These are phyloP conservation scores for Spinus pinus DNA, from an alignment of 2,797 vertebrate species.

Conservation along the genomic window DNA sequence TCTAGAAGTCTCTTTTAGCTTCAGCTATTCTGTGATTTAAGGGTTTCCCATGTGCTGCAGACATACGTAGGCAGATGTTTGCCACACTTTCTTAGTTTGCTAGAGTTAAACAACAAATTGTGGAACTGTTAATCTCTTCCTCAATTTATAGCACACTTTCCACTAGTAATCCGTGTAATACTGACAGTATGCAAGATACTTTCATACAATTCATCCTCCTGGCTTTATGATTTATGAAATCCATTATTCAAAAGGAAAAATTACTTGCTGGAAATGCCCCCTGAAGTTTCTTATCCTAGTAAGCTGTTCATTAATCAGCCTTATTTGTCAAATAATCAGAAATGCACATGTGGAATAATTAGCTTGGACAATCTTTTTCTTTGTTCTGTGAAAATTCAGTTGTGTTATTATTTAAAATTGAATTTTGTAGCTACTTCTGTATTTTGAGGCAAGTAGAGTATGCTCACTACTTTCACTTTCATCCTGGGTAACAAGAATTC, in stretches of 20 bases:
- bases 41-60: not conserved
- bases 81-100: not conserved
- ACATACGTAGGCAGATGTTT: not conserved
- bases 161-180: not conserved
- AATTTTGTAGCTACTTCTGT: not conserved
- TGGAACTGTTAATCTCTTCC: not conserved
- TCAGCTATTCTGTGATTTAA: not conserved
- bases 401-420: not conserved
- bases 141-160: not conserved
- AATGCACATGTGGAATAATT: not conserved
- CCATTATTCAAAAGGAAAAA: not conserved
- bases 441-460: not conserved
- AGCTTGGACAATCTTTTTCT: not conserved
- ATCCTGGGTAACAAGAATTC: not conserved
- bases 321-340: not conserved
- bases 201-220: not conserved
- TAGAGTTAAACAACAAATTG: not conserved
- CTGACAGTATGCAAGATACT: not conserved
- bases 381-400: not conserved
- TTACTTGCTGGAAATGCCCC: not conserved
- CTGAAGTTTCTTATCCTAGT: not conserved
- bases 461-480: not conserved
- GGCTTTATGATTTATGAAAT: not conserved
- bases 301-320: not conserved
- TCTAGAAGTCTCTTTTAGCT: not conserved